Evolutionary conservation across 2,888 invertebrate species (phyloP), one percentile per base, ranked within the genome.

Genomic region (Drosophila histrio): DNA sequence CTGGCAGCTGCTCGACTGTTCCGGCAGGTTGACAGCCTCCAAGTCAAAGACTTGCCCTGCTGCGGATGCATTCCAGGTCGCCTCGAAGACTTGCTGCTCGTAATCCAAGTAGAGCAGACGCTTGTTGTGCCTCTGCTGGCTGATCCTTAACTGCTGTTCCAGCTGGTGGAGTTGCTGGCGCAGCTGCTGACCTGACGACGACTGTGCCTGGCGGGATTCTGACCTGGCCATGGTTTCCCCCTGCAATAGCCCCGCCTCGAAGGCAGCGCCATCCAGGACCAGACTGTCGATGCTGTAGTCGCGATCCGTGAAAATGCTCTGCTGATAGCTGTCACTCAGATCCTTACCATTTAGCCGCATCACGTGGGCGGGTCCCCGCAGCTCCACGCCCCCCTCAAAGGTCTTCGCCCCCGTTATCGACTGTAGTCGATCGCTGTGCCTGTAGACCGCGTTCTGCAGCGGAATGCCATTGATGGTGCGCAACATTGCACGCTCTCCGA

Each of bases 251-350:
- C 91, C 91, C 0, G 50, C 71, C 9, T 79, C 66, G 34, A 91
- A 91, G 21, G 62, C 71, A 0, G 82, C 91, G 3, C 49, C 70
- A 17, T 89, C 86, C 5, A 91, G 67, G 0, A 79, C 49, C 26
- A 91, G 68, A 9, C 75, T 86, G 41, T 90, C 88, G 15, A 91
- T 89, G 36, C 79, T 76, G 43, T 90, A 89, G 30, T 89, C 78
- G 0, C 62, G 72, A 64, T 89, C 74, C 1, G 80, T 77, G 24
- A 89, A 87, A 28, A 91, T 78, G 39, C 81, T 87, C 41, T 79
- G 69, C 28, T 77, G 78, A 49, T 87, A 90, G 46, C 77, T 73
- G 6, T 90, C 88, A 58, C 80, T 78, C 4, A 91, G 57, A 46
- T 90, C 83, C 0, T 59, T 44, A 0, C 78, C 79, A 68, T 91